Conservation (phyloP, 2,888 invertebrate species). For the Agrotis segetum region DNA sequence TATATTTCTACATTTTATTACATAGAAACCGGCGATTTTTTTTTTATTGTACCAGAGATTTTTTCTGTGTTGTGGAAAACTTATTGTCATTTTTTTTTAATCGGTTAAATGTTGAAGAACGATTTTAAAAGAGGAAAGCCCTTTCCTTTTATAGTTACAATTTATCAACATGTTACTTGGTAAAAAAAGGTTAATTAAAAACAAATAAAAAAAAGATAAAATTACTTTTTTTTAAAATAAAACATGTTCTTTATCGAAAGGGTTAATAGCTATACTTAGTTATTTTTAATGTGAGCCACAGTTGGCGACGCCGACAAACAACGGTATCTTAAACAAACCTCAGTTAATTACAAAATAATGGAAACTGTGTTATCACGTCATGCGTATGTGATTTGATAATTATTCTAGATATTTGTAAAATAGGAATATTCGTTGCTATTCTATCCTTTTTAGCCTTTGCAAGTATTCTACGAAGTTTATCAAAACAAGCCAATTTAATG, state of each 20-base stretch:
- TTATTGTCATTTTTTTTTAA: too few relatives aligned
- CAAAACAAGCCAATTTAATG: too few relatives aligned
- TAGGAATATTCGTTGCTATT: conserved; percentile 12
- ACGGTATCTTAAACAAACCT: conserved; percentile 50
- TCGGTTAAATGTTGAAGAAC: too few relatives aligned
- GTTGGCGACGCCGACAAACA: conserved; percentile 50
- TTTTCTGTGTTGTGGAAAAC: too few relatives aligned
- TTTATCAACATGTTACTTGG: background rate
- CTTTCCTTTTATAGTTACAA: too few relatives aligned
- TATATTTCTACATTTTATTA: too few relatives aligned
- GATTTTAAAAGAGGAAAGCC: too few relatives aligned
- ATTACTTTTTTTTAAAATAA: background rate
- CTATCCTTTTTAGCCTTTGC: background rate
- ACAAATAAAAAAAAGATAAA: background rate
- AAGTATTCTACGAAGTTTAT: too few relatives aligned
- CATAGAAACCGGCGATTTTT: too few relatives aligned
- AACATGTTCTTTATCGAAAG: conserved; percentile 19
- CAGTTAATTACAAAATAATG: conserved; percentile 62
- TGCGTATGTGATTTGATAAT: conserved; percentile 29
- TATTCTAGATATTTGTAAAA: conserved; percentile 31
- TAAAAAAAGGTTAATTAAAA: background rate
- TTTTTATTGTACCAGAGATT: too few relatives aligned
- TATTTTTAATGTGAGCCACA: conserved; percentile 40
- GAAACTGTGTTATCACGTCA: conserved; percentile 36
- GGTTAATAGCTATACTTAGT: conserved; percentile 42